Evolutionary conservation across 2,113 vertebrate genomes (phyloP).

Genomic region (Cyanoderma ruficeps): DNA sequence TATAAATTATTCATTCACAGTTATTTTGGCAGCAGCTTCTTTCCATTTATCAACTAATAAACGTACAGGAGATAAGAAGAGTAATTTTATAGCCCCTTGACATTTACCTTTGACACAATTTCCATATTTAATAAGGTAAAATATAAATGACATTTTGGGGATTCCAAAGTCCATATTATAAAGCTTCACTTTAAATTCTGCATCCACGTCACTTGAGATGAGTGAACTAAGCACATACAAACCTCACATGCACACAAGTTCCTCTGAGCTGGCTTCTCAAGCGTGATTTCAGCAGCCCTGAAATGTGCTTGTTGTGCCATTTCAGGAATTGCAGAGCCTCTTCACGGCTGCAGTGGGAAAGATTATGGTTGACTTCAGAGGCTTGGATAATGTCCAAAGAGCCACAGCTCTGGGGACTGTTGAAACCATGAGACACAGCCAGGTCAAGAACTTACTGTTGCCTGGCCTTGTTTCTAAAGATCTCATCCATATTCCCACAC

Average conservation of each 20-base stretch:
- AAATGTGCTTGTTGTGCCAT: neutral
- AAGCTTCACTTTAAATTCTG: neutral
- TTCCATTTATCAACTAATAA: constrained; percentile 83
- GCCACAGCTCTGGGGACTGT: constrained; percentile 15
- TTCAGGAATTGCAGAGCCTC: neutral
- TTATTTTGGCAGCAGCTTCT: constrained; percentile 83
- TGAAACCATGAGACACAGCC: constrained; percentile 32
- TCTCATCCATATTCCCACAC: neutral
- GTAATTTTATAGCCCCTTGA: constrained; percentile 78
- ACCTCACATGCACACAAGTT: neutral
- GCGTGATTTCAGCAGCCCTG: neutral
- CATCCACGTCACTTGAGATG: neutral
- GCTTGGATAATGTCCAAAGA: neutral
- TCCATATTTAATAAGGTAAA: constrained; percentile 79
- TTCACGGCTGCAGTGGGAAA: neutral
- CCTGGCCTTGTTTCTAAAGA: neutral
- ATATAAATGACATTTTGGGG: constrained; percentile 61
- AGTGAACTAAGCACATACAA: neutral
- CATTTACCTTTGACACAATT: constrained; percentile 83
- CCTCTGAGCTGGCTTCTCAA: neutral
- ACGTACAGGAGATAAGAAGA: constrained; percentile 76
- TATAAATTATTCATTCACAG: constrained; percentile 85
- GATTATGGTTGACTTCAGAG: constrained; percentile 39
- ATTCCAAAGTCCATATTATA: constrained; percentile 26
- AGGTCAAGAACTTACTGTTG: constrained; percentile 37